These are phyloP conservation scores for Cygnus atratus DNA, from an alignment of 2,113 vertebrate genomes.

Conservation along the genomic window DNA sequence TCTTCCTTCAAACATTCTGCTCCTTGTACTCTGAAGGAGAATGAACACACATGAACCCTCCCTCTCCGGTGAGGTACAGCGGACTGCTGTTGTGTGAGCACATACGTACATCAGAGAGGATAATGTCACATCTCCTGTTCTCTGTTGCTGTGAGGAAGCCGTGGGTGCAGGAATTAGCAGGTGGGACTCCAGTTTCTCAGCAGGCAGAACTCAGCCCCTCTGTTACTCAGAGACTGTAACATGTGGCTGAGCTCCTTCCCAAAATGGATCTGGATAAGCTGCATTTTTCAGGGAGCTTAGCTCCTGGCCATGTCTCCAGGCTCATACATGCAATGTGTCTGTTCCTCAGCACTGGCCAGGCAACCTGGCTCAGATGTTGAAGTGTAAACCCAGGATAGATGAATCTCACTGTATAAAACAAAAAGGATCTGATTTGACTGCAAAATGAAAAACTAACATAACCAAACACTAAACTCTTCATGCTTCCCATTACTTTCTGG, in stretches of 20 bases:
- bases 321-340: neutral
- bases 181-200: neutral
- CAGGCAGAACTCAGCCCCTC: neutral
- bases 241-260: neutral
- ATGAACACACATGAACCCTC: neutral
- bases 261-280: neutral
- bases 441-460: neutral
- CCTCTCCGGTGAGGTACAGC: neutral
- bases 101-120: neutral
- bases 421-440: neutral
- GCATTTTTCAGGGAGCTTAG: neutral
- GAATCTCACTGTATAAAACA: neutral
- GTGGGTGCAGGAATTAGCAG: neutral
- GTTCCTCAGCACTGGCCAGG: neutral
- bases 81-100: neutral
- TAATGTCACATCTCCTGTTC: neutral
- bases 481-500: neutral
- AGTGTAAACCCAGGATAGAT: neutral
- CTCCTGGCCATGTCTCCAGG: neutral
- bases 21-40: neutral
- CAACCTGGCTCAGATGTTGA: neutral
- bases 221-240: neutral
- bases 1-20: neutral
- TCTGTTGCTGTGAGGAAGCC: neutral
- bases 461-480: accelerated